Conservation (phyloP, 2,113 vertebrate genomes). For the Chrysemys picta region DNA sequence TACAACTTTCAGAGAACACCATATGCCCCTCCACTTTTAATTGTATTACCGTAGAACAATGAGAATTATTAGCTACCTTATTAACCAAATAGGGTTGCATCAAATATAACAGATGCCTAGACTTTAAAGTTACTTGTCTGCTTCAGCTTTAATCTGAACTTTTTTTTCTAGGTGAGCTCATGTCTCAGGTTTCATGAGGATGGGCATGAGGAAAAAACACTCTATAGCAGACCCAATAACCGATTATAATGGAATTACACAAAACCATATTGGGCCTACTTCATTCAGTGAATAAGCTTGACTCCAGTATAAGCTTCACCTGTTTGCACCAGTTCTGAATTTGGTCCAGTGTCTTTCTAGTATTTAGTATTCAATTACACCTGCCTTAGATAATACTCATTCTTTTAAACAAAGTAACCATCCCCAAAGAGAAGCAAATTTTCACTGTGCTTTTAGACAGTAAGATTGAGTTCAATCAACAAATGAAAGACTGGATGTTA, state of each 20-base stretch:
- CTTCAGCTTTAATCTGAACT: not conserved
- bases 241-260: constrained; percentile 19
- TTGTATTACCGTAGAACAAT: not conserved
- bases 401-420: constrained; percentile 22
- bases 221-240: constrained; percentile 33
- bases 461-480: not conserved
- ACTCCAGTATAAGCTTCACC: not conserved
- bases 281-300: not conserved
- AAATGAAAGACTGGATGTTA: not conserved
- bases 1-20: not conserved
- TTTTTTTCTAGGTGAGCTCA: not conserved
- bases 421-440: not conserved
- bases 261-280: not conserved
- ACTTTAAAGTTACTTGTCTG: not conserved
- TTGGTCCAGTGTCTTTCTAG: not conserved
- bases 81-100: not conserved
- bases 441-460: not conserved
- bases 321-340: not conserved
- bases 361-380: not conserved
- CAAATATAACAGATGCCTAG: not conserved
- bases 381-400: not conserved
- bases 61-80: not conserved
- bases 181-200: not conserved
- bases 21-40: not conserved
- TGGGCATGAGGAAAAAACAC: not conserved